Percentiles rank a stretch among this genome's conserved stretches.
These are phyloP conservation scores for Lucilia cuprina DNA, from an alignment of 1,140 invertebrate genomes.

Conservation along the genomic window DNA sequence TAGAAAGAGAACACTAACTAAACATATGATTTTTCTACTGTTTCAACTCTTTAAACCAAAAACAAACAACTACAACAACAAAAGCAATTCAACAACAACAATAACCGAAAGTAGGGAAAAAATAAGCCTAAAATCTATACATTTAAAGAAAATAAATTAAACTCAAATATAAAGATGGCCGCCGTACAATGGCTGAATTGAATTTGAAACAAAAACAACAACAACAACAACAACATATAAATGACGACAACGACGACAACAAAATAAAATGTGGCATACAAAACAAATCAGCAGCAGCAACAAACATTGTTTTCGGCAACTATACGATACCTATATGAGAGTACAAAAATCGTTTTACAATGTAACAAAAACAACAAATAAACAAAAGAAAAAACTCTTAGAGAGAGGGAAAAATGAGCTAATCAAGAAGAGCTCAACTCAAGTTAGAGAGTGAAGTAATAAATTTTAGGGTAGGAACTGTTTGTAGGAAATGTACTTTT, in stretches of 20 bases:
- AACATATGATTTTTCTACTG: slow-evolving; percentile 37
- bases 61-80: slow-evolving; percentile 20
- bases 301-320: too few species aligned
- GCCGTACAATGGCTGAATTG: slow-evolving; percentile 40
- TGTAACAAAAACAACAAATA: neutral
- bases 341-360: neutral
- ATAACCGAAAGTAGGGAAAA: neutral
- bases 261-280: slow-evolving; percentile 23
- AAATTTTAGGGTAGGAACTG: too few species aligned
- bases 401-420: neutral
- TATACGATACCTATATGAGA: too few species aligned
- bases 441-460: too few species aligned
- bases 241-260: neutral
- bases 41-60: slow-evolving; percentile 29
- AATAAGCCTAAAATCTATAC: slow-evolving; percentile 20
- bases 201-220: neutral
- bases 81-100: slow-evolving; percentile 9
- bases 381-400: neutral
- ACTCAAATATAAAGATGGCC: slow-evolving; percentile 42
- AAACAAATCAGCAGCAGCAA: neutral
- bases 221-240: neutral
- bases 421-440: too few species aligned
- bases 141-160: slow-evolving; percentile 20
- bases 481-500: too few species aligned
- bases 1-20: slow-evolving; percentile 29